Conservation (phyloP, 2,888 invertebrate species). For the Ectemnius cavifrons region DNA sequence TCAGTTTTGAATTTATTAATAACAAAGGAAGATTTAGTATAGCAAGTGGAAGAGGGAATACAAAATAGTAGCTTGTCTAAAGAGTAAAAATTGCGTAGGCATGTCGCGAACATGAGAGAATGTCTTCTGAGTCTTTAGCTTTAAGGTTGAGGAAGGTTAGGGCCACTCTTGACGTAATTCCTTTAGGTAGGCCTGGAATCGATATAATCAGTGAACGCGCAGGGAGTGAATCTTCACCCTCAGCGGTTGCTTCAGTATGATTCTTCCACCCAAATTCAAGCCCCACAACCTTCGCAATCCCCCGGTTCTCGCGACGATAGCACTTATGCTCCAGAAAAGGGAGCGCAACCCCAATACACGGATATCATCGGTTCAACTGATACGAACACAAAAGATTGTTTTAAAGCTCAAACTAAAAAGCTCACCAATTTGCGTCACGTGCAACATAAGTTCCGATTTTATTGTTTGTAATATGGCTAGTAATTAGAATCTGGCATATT, state of each 20-base stretch:
- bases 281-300: slow-evolving; percentile 42
- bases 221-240: slow-evolving; percentile 53
- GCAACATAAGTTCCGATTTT: too few species aligned
- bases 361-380: slow-evolving; percentile 21
- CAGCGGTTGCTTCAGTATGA: slow-evolving; percentile 52
- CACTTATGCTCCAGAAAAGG: slow-evolving; percentile 29
- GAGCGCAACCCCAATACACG: slow-evolving; percentile 25
- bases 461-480: too few species aligned
- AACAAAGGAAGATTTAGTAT: too few species aligned
- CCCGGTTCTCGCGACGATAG: slow-evolving; percentile 33
- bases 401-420: background rate
- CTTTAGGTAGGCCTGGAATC: slow-evolving; percentile 67
- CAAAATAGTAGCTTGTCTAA: too few species aligned
- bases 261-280: slow-evolving; percentile 61
- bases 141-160: slow-evolving; percentile 71
- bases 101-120: too few species aligned
- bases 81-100: too few species aligned
- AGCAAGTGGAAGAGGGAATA: too few species aligned
- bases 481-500: too few species aligned
- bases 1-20: too few species aligned
- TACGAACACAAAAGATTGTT: slow-evolving; percentile 13
- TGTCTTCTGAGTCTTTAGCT: slow-evolving; percentile 48
- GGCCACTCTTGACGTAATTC: slow-evolving; percentile 64
- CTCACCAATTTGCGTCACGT: too few species aligned
- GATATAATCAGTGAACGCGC: slow-evolving; percentile 67